Percentiles rank a stretch among this genome's conserved stretches.
These are phyloP conservation scores for Andrena dorsata DNA, from an alignment of 2,888 invertebrate species.

Conservation along the genomic window DNA sequence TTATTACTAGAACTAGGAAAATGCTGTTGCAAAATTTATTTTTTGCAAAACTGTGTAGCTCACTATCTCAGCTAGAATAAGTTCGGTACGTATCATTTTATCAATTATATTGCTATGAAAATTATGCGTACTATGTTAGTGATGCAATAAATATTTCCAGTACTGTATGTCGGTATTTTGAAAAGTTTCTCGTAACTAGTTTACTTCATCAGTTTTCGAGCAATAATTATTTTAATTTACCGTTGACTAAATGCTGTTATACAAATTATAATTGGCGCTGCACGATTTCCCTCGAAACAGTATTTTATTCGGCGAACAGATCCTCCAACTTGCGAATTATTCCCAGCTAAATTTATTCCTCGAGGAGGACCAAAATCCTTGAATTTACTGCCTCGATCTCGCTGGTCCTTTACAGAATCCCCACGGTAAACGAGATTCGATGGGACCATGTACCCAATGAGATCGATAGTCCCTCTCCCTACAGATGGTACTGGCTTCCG, in stretches of 20 bases:
- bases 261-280: constrained; percentile 2
- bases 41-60: too few species aligned
- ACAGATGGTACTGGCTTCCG: constrained; percentile 66
- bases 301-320: constrained; percentile 43
- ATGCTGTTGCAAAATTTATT: too few species aligned
- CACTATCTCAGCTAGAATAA: too few species aligned
- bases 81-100: too few species aligned
- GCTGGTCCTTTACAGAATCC: constrained; percentile 70
- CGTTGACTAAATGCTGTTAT: background rate
- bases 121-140: too few species aligned
- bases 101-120: too few species aligned
- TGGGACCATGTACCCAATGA: constrained; percentile 73
- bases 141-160: too few species aligned
- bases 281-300: constrained; percentile 5
- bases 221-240: background rate
- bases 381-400: constrained; percentile 74
- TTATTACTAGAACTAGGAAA: too few species aligned
- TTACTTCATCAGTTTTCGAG: background rate
- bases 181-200: background rate
- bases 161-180: background rate
- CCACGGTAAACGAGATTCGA: constrained; percentile 76
- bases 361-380: constrained; percentile 71
- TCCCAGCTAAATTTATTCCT: constrained; percentile 64
- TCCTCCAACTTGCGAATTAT: constrained; percentile 47
- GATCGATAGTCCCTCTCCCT: constrained; percentile 71